Base-by-base conservation (phyloP, 1,140 invertebrate genomes). In the Ceratoteleas bidentatus region DNA sequence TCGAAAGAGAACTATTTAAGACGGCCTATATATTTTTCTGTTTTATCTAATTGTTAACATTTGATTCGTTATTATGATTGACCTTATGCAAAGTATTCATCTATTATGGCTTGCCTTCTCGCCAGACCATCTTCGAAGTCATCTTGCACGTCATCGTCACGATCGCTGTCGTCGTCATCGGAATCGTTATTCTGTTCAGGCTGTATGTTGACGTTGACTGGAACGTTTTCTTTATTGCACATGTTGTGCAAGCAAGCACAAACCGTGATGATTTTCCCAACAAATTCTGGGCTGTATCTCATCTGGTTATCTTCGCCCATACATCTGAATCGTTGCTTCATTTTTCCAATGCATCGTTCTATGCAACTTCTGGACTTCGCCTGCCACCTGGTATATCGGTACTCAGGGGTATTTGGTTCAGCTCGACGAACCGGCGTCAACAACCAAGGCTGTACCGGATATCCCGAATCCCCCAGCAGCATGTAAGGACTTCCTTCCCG, bases 401-500 rank as follows among this genome's bases (percentile, higher is more conserved):
- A 50, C 64, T 70, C 40, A 8, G 56, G 53, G 3, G 64, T 72
- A 7, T 34, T 13, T 2, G 64, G 62, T 36, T 13, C 33, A 9
- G 74, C 56, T 36, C 74, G 36, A 9, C 52, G 14, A 2, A 84
- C 38, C 0, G 78, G 73, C 9, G 79, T 82, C 14, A 75, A 53
- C 0, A 82, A 24, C 78, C 79, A 82, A 3, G 78, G 76, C 32
- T 69, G 36, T 3, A 57, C 32, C 8, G 83, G 57, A 65, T 78
- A 84, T 16, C 83, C 83, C 9, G 79, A 80, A 58, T 82, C 83
- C 7, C 76, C 76, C 40, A 85, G 45, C 1, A 80, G 13, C 16
- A 61, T 36, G 43, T 52, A 61, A 2, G 45, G 47, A 62, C 58
- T 53, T 47, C 57, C 57, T 47, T 43, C 10, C 4, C 50, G 11